Evolutionary conservation across 2,888 invertebrate species (phyloP).

Genomic region (Danaus chrysippus): DNA sequence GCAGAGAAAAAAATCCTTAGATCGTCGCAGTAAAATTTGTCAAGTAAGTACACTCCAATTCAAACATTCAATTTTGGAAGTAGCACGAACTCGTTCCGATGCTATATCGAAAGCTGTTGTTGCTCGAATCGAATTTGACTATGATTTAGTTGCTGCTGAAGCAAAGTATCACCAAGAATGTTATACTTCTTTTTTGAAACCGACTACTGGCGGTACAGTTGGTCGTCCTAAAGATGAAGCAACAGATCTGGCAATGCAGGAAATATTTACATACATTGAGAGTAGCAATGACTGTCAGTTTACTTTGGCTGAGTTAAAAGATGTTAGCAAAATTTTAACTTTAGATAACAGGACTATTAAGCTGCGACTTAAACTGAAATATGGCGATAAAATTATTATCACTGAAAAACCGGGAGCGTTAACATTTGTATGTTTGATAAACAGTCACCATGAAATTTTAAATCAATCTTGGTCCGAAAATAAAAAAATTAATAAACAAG

Average conservation of each 20-base stretch:
- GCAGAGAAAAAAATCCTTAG: no score
- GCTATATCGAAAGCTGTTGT: slow-evolving; percentile 38
- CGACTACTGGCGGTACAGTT: no score
- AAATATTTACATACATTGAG: slow-evolving; percentile 39
- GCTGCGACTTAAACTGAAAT: slow-evolving; percentile 38
- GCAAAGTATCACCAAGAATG: no score
- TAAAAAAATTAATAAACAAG: slow-evolving; percentile 33
- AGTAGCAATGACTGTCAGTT: slow-evolving; percentile 29
- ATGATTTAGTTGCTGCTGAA: no score
- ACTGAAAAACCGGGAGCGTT: slow-evolving; percentile 32
- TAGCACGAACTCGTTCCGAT: slow-evolving; percentile 32
- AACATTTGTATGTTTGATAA: slow-evolving; percentile 30
- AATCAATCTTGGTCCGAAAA: slow-evolving; percentile 38
- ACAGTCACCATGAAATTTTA: slow-evolving; percentile 30
- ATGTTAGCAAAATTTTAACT: slow-evolving; percentile 28
- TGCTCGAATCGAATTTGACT: slow-evolving; percentile 20
- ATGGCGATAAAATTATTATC: slow-evolving; percentile 44
- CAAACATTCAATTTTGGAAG: no score
- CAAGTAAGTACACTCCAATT: no score
- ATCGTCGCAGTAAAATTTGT: no score
- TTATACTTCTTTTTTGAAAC: no score
- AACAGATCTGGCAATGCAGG: slow-evolving; percentile 42
- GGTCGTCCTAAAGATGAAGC: slow-evolving; percentile 1
- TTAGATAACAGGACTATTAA: slow-evolving; percentile 35
- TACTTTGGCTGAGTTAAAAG: slow-evolving; percentile 28